Percentiles rank a stretch among this genome's conserved stretches.
Evolutionary conservation across 1,140 invertebrate genomes (phyloP).

Genomic region (Tigriopus japonicus): DNA sequence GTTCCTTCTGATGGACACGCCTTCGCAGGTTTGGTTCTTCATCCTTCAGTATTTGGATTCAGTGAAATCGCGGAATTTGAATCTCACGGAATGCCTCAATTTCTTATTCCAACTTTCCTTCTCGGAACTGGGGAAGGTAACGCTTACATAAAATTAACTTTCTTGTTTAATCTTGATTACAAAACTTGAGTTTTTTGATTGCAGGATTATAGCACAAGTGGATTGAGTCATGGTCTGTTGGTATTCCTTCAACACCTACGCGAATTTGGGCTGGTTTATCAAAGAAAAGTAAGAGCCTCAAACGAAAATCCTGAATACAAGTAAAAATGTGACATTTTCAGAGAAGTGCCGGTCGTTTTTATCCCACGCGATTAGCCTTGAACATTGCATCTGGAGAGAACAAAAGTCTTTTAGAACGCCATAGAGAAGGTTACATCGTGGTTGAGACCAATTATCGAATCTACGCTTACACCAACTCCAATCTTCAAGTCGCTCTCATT

Average conservation of each 20-base stretch:
- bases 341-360: conserved; percentile 75
- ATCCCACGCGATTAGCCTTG: conserved; percentile 76
- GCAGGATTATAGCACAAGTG: conserved; percentile 85
- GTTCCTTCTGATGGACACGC: conserved; percentile 76
- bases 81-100: conserved; percentile 72
- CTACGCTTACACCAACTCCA: conserved; percentile 88
- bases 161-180: not conserved
- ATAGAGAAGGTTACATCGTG: conserved; percentile 44
- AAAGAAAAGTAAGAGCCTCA: conserved; percentile 55
- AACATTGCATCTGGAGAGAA: conserved; percentile 55
- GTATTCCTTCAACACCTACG: conserved; percentile 83
- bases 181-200: conserved; percentile 15
- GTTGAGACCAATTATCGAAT: conserved; percentile 94
- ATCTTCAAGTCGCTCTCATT: conserved; percentile 73
- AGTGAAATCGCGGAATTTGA: conserved; percentile 55
- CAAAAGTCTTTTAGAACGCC: conserved; percentile 14
- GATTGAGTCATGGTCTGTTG: conserved; percentile 66
- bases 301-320: too few relatives aligned
- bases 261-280: conserved; percentile 92
- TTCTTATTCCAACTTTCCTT: conserved; percentile 93
- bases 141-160: conserved; percentile 12
- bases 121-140: conserved; percentile 73
- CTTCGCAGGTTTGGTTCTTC: conserved; percentile 86
- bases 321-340: too few relatives aligned
- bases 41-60: conserved; percentile 87